phyloP scores from a whole-genome alignment of 2,888 invertebrate species.

The Maniola hyperantus region DNA sequence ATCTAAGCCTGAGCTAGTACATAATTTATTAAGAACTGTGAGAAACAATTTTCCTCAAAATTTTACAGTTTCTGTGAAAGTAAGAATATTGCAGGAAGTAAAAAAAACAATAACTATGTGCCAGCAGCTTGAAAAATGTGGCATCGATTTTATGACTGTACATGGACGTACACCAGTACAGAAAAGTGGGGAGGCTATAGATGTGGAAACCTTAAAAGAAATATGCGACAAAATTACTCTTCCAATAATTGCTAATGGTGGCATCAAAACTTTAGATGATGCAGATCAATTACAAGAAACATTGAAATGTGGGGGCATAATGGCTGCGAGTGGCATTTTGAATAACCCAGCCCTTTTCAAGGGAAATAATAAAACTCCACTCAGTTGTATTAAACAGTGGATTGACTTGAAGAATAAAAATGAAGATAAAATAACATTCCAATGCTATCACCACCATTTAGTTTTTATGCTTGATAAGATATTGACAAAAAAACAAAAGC shows the following conservation, averaged over 20 bases:
- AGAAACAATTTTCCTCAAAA: constrained; percentile 86
- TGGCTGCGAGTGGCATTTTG: constrained; percentile 95
- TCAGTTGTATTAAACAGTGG: constrained; percentile 92
- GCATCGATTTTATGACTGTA: constrained; percentile 93
- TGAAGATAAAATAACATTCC: constrained; percentile 86
- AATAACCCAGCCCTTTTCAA: constrained; percentile 95
- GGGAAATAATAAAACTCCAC: constrained; percentile 87
- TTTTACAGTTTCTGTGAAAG: constrained; percentile 96
- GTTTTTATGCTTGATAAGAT: constrained; percentile 96
- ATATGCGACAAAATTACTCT: constrained; percentile 88
- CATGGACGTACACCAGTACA: constrained; percentile 96
- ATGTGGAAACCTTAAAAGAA: constrained; percentile 86
- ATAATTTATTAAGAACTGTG: constrained; percentile 90
- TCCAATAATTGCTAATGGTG: constrained; percentile 97
- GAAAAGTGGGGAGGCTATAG: constrained; percentile 87
- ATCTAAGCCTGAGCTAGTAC: constrained; percentile 90
- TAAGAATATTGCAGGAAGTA: constrained; percentile 88
- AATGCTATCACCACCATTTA: constrained; percentile 97
- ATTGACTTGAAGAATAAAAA: constrained; percentile 85
- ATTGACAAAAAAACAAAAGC: constrained; percentile 87
- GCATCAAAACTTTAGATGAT: constrained; percentile 88
- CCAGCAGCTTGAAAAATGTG: constrained; percentile 90
- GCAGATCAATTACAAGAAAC: constrained; percentile 85
- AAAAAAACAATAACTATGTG: constrained; percentile 91
- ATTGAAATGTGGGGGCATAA: constrained; percentile 92